These are phyloP conservation scores for Drosophila subpulchrella DNA, from an alignment of 1,140 invertebrate species.

Conservation along the genomic window DNA sequence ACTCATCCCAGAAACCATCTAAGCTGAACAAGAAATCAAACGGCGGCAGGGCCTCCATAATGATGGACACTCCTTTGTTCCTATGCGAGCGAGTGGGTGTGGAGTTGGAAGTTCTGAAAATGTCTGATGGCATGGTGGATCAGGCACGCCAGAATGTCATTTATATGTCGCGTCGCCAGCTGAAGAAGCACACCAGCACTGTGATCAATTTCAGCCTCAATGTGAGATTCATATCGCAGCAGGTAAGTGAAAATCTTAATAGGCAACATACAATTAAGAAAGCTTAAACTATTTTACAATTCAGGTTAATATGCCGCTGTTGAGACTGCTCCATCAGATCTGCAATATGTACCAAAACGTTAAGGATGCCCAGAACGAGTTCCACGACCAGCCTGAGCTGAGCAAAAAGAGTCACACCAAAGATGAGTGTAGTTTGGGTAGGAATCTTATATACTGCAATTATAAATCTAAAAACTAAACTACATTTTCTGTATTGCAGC, in stretches of 20 bases:
- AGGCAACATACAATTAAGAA: not conserved
- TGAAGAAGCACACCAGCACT: slow-evolving; percentile 95
- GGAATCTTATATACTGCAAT: not conserved
- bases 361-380: slow-evolving; percentile 95
- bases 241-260: slow-evolving; percentile 85
- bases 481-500: slow-evolving; percentile 66
- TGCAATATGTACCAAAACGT: slow-evolving; percentile 99
- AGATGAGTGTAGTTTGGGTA: slow-evolving; percentile 84
- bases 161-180: slow-evolving; percentile 93
- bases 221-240: slow-evolving; percentile 94
- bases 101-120: slow-evolving; percentile 95
- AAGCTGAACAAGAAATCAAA: slow-evolving; percentile 75
- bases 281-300: not conserved
- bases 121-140: slow-evolving; percentile 95
- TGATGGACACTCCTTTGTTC: slow-evolving; percentile 94
- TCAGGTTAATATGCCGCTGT: slow-evolving; percentile 96
- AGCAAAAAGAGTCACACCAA: slow-evolving; percentile 84
- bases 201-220: slow-evolving; percentile 95
- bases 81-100: slow-evolving; percentile 95
- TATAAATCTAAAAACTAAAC: too few relatives aligned
- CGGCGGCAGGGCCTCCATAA: slow-evolving; percentile 87
- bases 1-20: slow-evolving; percentile 53
- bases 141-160: slow-evolving; percentile 92
- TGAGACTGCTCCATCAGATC: slow-evolving; percentile 97
- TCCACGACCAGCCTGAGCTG: slow-evolving; percentile 89